Conservation (phyloP, 2,888 invertebrate species). For the Leptothorax acervorum region DNA sequence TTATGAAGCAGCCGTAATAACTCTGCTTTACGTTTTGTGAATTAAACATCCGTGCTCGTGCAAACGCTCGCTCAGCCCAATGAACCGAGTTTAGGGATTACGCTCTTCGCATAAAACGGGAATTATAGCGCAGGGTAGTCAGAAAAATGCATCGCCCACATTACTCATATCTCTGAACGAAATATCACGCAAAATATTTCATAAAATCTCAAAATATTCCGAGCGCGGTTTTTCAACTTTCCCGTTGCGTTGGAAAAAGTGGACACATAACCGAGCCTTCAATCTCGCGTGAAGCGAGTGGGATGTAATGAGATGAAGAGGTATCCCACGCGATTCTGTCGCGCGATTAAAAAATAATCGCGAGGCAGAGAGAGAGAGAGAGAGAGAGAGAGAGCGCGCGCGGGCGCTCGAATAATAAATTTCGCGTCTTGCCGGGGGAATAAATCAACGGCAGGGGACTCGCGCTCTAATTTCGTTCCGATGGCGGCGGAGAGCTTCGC, state of each 20-base stretch:
- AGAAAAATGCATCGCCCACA: constrained; percentile 42
- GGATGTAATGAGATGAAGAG: neutral
- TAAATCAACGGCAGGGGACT: constrained; percentile 43
- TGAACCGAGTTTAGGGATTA: constrained; percentile 21
- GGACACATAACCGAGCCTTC: neutral
- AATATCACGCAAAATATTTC: constrained; percentile 38
- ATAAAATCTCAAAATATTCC: constrained; percentile 40
- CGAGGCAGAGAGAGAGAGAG: neutral
- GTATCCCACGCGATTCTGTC: neutral
- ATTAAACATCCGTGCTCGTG: constrained; percentile 34
- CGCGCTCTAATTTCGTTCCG: constrained; percentile 50
- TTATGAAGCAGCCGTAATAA: constrained; percentile 32
- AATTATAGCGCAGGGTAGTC: constrained; percentile 9
- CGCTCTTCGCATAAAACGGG: neutral
- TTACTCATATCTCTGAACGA: constrained; percentile 28
- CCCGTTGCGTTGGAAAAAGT: neutral
- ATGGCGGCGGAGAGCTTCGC: constrained; percentile 20
- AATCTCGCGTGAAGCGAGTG: constrained; percentile 10
- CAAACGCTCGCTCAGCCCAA: constrained; percentile 16
- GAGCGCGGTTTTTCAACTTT: constrained; percentile 30
- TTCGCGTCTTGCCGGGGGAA: constrained; percentile 40
- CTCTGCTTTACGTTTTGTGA: constrained; percentile 29
- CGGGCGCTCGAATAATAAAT: constrained; percentile 51
- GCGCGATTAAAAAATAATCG: constrained; percentile 53
- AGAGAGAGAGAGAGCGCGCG: neutral